Percentiles rank a stretch among this genome's conserved stretches.
Evolutionary conservation across 2,888 invertebrate species (phyloP).

Genomic region (Diarsia dahlii): DNA sequence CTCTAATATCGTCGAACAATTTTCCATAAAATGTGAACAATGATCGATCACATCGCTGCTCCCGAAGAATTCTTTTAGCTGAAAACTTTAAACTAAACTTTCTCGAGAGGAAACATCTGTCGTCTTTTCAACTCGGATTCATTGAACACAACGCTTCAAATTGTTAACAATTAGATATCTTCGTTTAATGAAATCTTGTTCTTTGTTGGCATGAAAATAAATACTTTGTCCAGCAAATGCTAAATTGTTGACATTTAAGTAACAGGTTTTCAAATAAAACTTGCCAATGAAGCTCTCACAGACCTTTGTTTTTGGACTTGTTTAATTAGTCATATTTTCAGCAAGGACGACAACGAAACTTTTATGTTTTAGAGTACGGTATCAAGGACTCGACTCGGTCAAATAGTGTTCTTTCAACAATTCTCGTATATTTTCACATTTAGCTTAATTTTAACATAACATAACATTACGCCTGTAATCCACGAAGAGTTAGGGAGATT

Average conservation of each 20-base stretch:
- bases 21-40: slow-evolving; percentile 54
- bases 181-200: slow-evolving; percentile 62
- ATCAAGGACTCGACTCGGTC: neutral
- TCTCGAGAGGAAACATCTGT: slow-evolving; percentile 73
- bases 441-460: neutral
- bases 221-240: slow-evolving; percentile 34
- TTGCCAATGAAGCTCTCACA: neutral
- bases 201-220: slow-evolving; percentile 53
- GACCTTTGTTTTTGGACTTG: slow-evolving; percentile 7
- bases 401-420: neutral
- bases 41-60: slow-evolving; percentile 55
- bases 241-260: slow-evolving; percentile 23
- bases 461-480: too few relatives aligned
- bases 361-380: neutral
- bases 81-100: slow-evolving; percentile 68
- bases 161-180: slow-evolving; percentile 61
- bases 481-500: too few relatives aligned
- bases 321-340: neutral
- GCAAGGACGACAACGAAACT: neutral
- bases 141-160: slow-evolving; percentile 67
- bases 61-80: slow-evolving; percentile 64
- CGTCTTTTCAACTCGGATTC: slow-evolving; percentile 72
- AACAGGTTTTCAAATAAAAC: slow-evolving; percentile 19
- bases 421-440: slow-evolving; percentile 9
- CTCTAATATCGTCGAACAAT: slow-evolving; percentile 19